Percentiles rank a stretch among this genome's conserved stretches.
These are phyloP conservation scores for Pterobdella sp. DNA, from an alignment of 2,888 invertebrate genomes.

Conservation along the genomic window DNA sequence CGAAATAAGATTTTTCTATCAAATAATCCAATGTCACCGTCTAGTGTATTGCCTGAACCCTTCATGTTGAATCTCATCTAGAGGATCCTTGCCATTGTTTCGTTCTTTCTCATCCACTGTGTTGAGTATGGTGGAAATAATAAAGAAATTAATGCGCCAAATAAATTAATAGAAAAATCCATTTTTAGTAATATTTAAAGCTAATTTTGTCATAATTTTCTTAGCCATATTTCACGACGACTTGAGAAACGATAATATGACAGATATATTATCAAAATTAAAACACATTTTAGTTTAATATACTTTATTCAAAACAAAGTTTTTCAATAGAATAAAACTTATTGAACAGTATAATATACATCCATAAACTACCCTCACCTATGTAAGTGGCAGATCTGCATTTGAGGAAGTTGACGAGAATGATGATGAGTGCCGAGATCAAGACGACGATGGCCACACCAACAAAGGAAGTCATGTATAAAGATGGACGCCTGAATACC, in stretches of 20 bases:
- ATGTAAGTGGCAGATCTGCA: conserved; percentile 3
- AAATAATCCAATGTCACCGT: no score
- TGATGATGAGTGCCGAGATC: not conserved
- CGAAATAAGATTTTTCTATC: no score
- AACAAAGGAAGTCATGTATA: no score
- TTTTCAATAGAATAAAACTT: no score
- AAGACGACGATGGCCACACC: no score
- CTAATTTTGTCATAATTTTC: not conserved
- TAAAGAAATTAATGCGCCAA: not conserved
- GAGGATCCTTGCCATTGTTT: conserved; percentile 9
- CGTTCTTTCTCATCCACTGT: conserved; percentile 1
- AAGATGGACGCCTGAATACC: conserved; percentile 12
- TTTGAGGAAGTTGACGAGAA: not conserved
- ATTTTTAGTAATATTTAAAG: not conserved
- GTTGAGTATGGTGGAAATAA: not conserved
- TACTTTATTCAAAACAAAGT: no score
- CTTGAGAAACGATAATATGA: not conserved
- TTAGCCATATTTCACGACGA: not conserved
- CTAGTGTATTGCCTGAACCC: not conserved
- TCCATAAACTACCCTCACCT: not conserved
- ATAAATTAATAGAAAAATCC: no score
- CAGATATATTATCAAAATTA: no score
- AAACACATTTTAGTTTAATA: not conserved
- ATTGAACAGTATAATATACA: not conserved
- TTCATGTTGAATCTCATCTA: not conserved